Percentiles rank a stretch among this genome's conserved stretches.
phyloP scores from a whole-genome alignment of 2,113 vertebrate genomes.

The Aix galericulata region DNA sequence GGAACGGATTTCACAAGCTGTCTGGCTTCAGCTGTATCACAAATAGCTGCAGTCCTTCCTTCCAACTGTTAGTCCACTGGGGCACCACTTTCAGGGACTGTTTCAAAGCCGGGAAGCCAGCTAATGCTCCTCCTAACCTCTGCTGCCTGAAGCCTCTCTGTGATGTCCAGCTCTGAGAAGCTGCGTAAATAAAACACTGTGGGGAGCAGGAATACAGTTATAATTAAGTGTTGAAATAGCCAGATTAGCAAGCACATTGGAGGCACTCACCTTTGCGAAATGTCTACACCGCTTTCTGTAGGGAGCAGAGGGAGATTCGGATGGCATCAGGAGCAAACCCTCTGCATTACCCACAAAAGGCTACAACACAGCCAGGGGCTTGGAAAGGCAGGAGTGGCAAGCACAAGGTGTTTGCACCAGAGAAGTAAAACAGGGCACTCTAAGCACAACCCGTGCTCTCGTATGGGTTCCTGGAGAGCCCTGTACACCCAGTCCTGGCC shows the following conservation, averaged over 20 bases:
- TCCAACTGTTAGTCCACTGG: neutral
- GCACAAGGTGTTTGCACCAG: neutral
- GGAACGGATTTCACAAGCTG: neutral
- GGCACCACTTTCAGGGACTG: neutral
- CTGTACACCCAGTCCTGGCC: neutral
- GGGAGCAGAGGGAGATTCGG: neutral
- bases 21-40: neutral
- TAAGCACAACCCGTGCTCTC: neutral
- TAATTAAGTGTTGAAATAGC: neutral
- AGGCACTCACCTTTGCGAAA: neutral
- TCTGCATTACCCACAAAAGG: neutral
- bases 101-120: neutral
- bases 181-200: neutral
- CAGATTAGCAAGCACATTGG: neutral
- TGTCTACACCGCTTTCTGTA: neutral
- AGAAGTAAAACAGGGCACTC: neutral
- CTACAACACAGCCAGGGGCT: neutral
- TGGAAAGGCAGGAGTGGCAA: fast-evolving
- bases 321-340: neutral
- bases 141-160: neutral
- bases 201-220: neutral
- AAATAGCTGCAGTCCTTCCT: neutral
- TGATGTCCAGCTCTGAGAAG: neutral
- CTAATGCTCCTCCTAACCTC: neutral
- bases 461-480: neutral